Evolutionary conservation across 2,113 vertebrate species (phyloP).

Genomic region (Lontra canadensis): DNA sequence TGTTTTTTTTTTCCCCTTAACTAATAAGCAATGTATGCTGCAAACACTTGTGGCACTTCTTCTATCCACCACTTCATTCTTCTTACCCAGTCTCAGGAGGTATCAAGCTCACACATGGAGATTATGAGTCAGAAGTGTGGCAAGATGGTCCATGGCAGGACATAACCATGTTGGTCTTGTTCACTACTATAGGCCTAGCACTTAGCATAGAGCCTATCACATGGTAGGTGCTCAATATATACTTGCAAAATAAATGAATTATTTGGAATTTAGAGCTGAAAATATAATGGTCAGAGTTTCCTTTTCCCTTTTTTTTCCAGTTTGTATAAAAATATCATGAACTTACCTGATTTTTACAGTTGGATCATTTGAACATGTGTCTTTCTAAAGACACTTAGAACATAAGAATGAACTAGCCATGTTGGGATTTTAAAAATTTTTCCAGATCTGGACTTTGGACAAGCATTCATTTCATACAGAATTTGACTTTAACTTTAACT

Average conservation of each 20-base stretch:
- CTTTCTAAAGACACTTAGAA: conserved; percentile 32
- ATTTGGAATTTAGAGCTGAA: conserved; percentile 9
- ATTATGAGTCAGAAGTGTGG: not conserved
- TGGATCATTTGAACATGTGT: not conserved
- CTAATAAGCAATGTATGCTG: not conserved
- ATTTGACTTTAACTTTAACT: conserved; percentile 51
- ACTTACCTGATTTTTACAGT: not conserved
- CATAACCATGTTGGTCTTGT: not conserved
- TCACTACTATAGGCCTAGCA: not conserved
- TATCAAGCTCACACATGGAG: not conserved
- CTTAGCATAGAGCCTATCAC: not conserved
- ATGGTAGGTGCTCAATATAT: not conserved
- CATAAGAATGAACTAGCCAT: not conserved
- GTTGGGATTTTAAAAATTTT: conserved; percentile 5
- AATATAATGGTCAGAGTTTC: not conserved
- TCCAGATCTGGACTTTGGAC: not conserved
- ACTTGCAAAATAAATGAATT: not conserved
- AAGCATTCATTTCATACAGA: conserved; percentile 40
- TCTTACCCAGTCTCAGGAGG: not conserved
- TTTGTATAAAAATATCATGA: conserved; percentile 14
- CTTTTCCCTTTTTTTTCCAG: not conserved
- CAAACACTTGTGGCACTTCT: not conserved
- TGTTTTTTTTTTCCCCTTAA: not conserved
- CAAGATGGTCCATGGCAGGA: not conserved
- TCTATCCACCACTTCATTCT: not conserved